A percentile compares a stretch with the other conserved stretches of the same genome.
phyloP scores from a whole-genome alignment of 2,888 invertebrate genomes.

The Nymphalis polychloros region DNA sequence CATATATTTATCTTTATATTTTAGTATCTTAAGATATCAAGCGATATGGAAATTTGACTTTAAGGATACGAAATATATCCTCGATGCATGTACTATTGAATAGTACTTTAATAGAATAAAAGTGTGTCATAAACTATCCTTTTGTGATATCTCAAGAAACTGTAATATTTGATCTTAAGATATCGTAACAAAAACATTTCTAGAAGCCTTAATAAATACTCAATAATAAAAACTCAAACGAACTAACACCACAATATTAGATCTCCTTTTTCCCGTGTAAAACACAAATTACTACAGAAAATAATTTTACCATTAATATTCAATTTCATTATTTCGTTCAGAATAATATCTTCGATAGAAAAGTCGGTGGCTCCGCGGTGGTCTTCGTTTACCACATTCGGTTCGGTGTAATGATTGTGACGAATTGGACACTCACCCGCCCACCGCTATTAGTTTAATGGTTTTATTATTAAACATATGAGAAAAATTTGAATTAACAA shows the following conservation, averaged over 20 bases:
- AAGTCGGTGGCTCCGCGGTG: constrained; percentile 52
- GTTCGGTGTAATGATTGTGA: constrained; percentile 67
- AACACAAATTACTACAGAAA: constrained; percentile 10
- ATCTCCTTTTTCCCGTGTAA: background rate
- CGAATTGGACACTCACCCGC: constrained; percentile 63
- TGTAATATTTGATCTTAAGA: too few species aligned
- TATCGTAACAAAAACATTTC: too few species aligned
- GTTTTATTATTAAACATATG: constrained; percentile 67
- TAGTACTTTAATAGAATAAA: too few species aligned
- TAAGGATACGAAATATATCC: too few species aligned
- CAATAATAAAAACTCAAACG: background rate
- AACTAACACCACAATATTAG: background rate
- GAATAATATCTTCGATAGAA: constrained; percentile 37
- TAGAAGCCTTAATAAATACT: background rate
- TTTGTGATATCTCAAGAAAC: too few species aligned
- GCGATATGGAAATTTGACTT: too few species aligned
- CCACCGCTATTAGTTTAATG: constrained; percentile 68
- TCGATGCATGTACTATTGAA: too few species aligned
- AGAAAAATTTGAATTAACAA: constrained; percentile 59
- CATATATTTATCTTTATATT: too few species aligned
- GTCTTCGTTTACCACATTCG: constrained; percentile 51
- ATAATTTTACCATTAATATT: constrained; percentile 25
- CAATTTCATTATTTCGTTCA: constrained; percentile 30
- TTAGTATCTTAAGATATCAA: too few species aligned
- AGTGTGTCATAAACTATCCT: too few species aligned